phyloP scores from a whole-genome alignment of 2,113 vertebrate genomes.

The Lophochroa leadbeateri region DNA sequence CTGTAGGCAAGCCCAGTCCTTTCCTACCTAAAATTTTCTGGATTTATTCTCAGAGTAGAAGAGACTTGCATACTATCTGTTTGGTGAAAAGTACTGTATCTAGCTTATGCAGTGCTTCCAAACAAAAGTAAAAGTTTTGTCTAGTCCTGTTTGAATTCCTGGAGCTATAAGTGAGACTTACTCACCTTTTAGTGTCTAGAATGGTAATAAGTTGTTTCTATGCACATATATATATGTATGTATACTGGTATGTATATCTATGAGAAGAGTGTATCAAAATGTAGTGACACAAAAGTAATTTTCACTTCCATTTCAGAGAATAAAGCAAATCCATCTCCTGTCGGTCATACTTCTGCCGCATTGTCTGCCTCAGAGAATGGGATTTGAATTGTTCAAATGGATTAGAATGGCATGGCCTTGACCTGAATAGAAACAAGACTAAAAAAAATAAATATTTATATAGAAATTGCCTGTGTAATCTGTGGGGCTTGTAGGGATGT shows the following conservation, averaged over 20 bases:
- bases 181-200: not conserved
- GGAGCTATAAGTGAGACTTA: not conserved
- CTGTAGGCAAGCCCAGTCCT: not conserved
- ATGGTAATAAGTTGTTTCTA: not conserved
- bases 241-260: not conserved
- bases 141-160: constrained; percentile 19
- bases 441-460: not conserved
- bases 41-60: not conserved
- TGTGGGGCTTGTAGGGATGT: not conserved
- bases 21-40: not conserved
- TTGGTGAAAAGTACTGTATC: not conserved
- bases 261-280: not conserved
- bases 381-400: constrained; percentile 52
- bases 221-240: not conserved
- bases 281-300: constrained; percentile 25
- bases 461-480: not conserved
- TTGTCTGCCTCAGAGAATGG: constrained; percentile 29
- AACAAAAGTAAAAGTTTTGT: not conserved
- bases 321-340: constrained; percentile 21
- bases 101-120: not conserved
- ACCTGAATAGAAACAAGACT: constrained; percentile 49
- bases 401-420: constrained; percentile 47
- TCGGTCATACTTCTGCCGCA: not conserved
- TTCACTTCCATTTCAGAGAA: constrained; percentile 47
- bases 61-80: not conserved